Evolutionary conservation across 2,888 invertebrate genomes (phyloP).

Genomic region (Osedax fenrisi): DNA sequence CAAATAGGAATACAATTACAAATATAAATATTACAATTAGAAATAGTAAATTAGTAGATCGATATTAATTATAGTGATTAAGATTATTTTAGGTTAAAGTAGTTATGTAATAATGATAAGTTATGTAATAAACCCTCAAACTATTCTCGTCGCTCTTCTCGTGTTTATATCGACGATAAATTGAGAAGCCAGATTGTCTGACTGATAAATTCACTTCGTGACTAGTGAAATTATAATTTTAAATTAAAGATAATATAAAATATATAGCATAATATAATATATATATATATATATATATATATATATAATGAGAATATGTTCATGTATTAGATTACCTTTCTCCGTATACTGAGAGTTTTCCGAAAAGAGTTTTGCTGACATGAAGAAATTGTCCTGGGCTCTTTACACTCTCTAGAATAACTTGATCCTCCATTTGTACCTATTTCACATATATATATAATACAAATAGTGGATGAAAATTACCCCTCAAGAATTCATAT

Average conservation of each 20-base stretch:
- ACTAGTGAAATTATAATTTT: too few relatives aligned
- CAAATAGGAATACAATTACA: background rate
- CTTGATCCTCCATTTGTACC: conserved; percentile 48
- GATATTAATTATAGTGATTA: too few relatives aligned
- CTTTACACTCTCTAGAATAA: conserved; percentile 48
- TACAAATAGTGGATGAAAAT: background rate
- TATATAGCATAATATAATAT: background rate
- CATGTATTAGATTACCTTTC: conserved; percentile 38
- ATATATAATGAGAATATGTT: background rate
- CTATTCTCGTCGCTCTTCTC: conserved; percentile 40
- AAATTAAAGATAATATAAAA: too few relatives aligned
- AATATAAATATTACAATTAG: too few relatives aligned
- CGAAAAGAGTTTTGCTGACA: conserved; percentile 40
- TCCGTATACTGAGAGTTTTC: conserved; percentile 38
- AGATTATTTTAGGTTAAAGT: too few relatives aligned
- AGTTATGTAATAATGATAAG: too few relatives aligned
- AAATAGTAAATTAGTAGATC: too few relatives aligned
- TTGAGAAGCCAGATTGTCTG: conserved; percentile 46
- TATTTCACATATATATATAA: too few relatives aligned
- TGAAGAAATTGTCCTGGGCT: conserved; percentile 46
- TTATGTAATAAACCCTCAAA: conserved; percentile 40
- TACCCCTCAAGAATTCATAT: too few relatives aligned
- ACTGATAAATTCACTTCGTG: conserved; percentile 48
- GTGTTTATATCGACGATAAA: conserved; percentile 44
- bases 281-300: background rate